A percentile compares a stretch with the other conserved stretches of the same genome.
These are phyloP conservation scores for Enteromius mattozi DNA, from an alignment of 2,797 vertebrate species.

Conservation along the genomic window DNA sequence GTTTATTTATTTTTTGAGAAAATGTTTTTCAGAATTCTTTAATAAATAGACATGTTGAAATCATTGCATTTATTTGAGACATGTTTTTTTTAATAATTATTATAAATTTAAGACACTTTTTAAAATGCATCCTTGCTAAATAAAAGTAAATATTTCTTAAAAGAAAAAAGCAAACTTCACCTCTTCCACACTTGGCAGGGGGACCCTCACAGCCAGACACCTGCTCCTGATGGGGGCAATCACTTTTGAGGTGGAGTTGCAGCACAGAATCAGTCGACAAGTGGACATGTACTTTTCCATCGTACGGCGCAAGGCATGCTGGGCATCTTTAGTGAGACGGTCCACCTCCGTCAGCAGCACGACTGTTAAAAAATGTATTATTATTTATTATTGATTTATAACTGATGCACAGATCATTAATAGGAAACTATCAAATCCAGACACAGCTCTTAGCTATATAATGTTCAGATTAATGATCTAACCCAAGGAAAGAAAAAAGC, in stretches of 20 bases:
- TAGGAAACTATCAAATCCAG: background rate
- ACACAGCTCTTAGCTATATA: background rate
- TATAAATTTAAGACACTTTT: too few species aligned
- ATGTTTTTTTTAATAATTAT: too few species aligned
- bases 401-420: background rate
- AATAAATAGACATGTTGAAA: background rate
- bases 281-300: conserved; percentile 99
- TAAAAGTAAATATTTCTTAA: background rate
- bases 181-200: conserved; percentile 91
- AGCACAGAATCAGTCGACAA: conserved; percentile 93
- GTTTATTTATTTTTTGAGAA: too few species aligned
- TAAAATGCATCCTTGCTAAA: too few species aligned
- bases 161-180: conserved; percentile 67
- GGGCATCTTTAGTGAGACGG: conserved; percentile 95
- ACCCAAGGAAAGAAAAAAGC: background rate
- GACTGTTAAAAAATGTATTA: conserved; percentile 74
- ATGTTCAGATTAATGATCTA: conserved; percentile 16
- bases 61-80: background rate
- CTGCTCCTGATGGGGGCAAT: conserved; percentile 94
- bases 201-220: conserved; percentile 90
- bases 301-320: conserved; percentile 94
- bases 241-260: conserved; percentile 95
- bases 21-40: background rate
- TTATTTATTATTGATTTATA: background rate
- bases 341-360: conserved; percentile 95